Conservation (phyloP, 1,140 invertebrate species). For the Geopemphigus sp. region DNA sequence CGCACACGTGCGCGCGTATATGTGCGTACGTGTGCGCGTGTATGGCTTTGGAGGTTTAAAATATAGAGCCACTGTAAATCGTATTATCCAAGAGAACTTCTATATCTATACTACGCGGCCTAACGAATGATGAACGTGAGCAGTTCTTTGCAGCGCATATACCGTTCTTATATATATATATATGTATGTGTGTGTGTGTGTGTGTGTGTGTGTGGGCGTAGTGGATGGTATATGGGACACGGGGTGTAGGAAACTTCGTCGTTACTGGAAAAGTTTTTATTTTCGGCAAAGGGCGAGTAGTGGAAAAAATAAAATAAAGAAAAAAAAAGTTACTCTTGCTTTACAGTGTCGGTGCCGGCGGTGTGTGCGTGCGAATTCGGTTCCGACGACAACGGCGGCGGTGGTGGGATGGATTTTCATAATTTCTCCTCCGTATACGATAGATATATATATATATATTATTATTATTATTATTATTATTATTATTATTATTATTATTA, state of each 20-base stretch:
- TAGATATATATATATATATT: too few relatives aligned
- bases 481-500: conserved; percentile 22
- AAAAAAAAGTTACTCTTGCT: conserved; percentile 8
- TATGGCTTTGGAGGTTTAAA: neutral
- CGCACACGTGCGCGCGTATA: too few relatives aligned
- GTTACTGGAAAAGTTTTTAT: conserved; percentile 44
- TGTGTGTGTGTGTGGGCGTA: too few relatives aligned
- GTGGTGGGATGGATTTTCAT: conserved; percentile 19
- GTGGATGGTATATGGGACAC: neutral
- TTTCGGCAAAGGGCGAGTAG: conserved; percentile 23
- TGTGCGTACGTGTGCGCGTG: neutral
- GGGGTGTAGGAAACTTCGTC: conserved; percentile 34
- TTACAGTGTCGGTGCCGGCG: neutral
- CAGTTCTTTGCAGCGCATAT: neutral
- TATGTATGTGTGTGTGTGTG: neutral
- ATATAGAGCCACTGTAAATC: conserved; percentile 40
- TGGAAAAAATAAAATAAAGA: neutral
- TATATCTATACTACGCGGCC: neutral
- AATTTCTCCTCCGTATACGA: conserved; percentile 31
- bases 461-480: neutral
- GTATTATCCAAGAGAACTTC: conserved; percentile 13
- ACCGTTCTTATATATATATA: neutral
- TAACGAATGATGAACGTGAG: conserved; percentile 47
- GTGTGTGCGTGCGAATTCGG: conserved; percentile 40
- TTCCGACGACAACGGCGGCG: neutral